A percentile compares a stretch with the other conserved stretches of the same genome.
Conservation (phyloP, 2,797 vertebrate genomes). For the Brachyrhaphis roseni region DNA sequence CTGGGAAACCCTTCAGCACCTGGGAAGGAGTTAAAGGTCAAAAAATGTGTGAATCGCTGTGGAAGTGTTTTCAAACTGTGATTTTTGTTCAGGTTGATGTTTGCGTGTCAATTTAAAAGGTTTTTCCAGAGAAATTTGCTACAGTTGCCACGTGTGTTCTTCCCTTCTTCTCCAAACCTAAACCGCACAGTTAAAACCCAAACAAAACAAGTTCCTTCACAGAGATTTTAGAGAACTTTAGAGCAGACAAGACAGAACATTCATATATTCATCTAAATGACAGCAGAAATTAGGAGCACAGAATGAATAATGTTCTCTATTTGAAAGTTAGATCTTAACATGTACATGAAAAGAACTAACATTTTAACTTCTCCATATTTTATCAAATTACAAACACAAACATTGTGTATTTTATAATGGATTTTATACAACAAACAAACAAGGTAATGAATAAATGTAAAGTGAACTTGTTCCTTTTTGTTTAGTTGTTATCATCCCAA, state of each 20-base stretch:
- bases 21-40: conserved; percentile 62
- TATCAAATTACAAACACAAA: neutral
- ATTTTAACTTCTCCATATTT: neutral
- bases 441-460: neutral
- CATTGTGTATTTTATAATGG: neutral
- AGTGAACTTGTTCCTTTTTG: neutral
- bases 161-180: conserved; percentile 75
- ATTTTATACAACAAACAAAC: neutral
- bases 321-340: neutral
- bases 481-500: neutral
- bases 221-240: conserved; percentile 17
- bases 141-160: conserved; percentile 78
- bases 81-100: conserved; percentile 12
- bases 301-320: neutral
- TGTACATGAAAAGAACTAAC: neutral
- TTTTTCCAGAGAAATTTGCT: conserved; percentile 47
- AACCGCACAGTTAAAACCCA: conserved; percentile 3
- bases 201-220: neutral
- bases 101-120: conserved; percentile 29
- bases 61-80: neutral
- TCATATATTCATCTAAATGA: conserved; percentile 27
- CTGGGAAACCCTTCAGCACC: conserved; percentile 99
- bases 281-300: conserved; percentile 12
- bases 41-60: conserved; percentile 12
- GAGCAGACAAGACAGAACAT: conserved; percentile 51